These are phyloP conservation scores for Heliconius hewitsoni DNA, from an alignment of 1,140 invertebrate genomes.

Conservation along the genomic window DNA sequence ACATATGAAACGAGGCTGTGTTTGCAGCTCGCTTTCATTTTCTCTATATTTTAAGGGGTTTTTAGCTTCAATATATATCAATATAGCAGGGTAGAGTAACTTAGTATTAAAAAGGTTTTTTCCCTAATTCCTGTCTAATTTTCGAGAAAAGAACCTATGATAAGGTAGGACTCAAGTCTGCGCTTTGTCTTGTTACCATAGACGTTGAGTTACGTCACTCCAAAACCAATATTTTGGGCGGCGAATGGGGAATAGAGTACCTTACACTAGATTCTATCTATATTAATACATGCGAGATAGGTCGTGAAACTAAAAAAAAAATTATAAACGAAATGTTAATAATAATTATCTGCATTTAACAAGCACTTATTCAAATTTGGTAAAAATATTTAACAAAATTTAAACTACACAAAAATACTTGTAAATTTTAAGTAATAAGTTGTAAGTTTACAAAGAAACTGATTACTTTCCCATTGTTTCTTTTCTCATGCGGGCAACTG, in stretches of 20 bases:
- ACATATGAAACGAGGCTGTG: no score
- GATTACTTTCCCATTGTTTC: constrained; percentile 6
- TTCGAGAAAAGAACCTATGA: not conserved
- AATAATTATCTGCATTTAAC: not conserved
- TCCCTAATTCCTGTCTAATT: not conserved
- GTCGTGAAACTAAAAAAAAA: not conserved
- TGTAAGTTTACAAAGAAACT: not conserved
- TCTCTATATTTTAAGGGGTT: no score
- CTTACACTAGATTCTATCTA: no score
- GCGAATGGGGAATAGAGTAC: not conserved
- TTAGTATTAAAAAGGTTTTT: no score
- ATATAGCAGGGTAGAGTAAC: no score
- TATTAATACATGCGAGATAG: not conserved
- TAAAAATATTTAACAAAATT: not conserved
- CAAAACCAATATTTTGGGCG: not conserved
- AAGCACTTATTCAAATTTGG: not conserved
- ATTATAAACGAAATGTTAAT: not conserved
- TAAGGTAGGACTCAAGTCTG: not conserved
- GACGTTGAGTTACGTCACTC: not conserved
- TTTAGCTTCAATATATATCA: no score
- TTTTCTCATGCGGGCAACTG: not conserved
- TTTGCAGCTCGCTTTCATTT: no score
- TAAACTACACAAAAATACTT: not conserved
- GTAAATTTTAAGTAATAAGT: not conserved
- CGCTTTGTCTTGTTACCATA: not conserved